Evolutionary conservation across 2,797 vertebrate genomes (phyloP), one percentile per base, ranked within the genome.

Genomic region (Danio kyathit): DNA sequence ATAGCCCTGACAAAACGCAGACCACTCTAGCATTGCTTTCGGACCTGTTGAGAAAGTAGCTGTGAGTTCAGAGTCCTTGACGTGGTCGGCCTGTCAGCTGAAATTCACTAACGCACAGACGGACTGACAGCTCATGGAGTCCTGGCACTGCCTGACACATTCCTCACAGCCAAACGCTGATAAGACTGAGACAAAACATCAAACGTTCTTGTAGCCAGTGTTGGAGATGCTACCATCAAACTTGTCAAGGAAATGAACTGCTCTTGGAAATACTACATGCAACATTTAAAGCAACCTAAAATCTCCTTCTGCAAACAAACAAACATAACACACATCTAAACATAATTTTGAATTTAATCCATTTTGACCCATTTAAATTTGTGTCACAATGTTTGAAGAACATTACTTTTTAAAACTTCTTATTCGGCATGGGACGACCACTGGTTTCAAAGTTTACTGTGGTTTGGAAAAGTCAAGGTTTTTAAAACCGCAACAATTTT

Each of bases 141-240:
- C 41, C 74, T 74, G 48, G 67, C 43, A 69, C 77, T 52, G 67
- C 76, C 73, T 29, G 74, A 61, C 56, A 84, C 82, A 85, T 79
- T 84, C 71, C 83, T 52, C 17, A 74, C 40, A 66, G 48, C 72
- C 17, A 46, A 64, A 38, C 76, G 51, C 65, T 38, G 74, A 80
- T 81, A 72, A 73, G 14, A 63, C 61, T 44, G 48, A 59, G 63
- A 67, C 46, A 66, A 66, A 19, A 77, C 44, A 74, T 54, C 59
- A 74, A 48, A 79, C 38, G 41, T 40, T 29, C 9, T 70, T 70
- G 48, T 70, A 40, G 52, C 9, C 48, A 40, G 9, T 7, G 67
- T 17, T 70, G 49, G 49, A 40, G 6, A 19, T 41, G 6, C 16
- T 54, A 54, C 16, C 16, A 9, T 70, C 9, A 52, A 71, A 17